Conservation (phyloP, 2,888 invertebrate genomes). For the Drosophila pseudotakahashii region DNA sequence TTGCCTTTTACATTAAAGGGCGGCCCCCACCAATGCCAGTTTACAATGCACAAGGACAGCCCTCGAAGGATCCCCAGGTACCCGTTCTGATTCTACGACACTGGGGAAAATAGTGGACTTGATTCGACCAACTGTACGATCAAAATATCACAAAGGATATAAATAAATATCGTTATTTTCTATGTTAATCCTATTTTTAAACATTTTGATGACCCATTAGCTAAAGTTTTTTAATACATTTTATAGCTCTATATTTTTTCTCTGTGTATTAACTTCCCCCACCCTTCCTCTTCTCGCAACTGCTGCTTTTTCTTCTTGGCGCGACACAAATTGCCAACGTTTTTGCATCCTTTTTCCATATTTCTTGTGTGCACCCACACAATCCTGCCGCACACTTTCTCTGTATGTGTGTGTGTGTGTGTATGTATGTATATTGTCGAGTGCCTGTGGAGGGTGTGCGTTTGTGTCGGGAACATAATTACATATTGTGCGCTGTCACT, state of each 20-base stretch:
- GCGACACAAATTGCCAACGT: slow-evolving; percentile 80
- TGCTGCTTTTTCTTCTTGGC: slow-evolving; percentile 57
- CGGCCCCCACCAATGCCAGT: slow-evolving; percentile 26
- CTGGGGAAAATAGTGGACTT: not conserved
- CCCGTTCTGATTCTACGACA: not conserved
- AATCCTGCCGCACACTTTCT: slow-evolving; percentile 9
- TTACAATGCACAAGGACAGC: slow-evolving; percentile 46
- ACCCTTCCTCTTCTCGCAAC: not conserved
- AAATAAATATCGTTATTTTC: too few relatives aligned
- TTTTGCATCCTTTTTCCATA: slow-evolving; percentile 79
- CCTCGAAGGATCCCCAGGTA: slow-evolving; percentile 24
- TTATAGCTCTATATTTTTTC: too few relatives aligned
- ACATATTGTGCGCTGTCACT: slow-evolving; percentile 81
- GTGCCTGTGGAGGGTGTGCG: slow-evolving; percentile 47
- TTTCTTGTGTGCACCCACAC: slow-evolving; percentile 55
- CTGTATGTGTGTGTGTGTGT: slow-evolving; percentile 12
- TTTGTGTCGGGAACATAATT: slow-evolving; percentile 72
- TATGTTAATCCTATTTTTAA: too few relatives aligned
- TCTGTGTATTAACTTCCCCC: not conserved
- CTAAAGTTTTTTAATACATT: too few relatives aligned
- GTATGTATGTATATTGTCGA: slow-evolving; percentile 26
- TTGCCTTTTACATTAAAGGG: slow-evolving; percentile 47
- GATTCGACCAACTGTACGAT: too few relatives aligned
- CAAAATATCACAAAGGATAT: too few relatives aligned
- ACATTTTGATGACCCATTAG: too few relatives aligned